Base-by-base conservation (phyloP, 1,140 invertebrate species). In the Neotoxoptera formosana region DNA sequence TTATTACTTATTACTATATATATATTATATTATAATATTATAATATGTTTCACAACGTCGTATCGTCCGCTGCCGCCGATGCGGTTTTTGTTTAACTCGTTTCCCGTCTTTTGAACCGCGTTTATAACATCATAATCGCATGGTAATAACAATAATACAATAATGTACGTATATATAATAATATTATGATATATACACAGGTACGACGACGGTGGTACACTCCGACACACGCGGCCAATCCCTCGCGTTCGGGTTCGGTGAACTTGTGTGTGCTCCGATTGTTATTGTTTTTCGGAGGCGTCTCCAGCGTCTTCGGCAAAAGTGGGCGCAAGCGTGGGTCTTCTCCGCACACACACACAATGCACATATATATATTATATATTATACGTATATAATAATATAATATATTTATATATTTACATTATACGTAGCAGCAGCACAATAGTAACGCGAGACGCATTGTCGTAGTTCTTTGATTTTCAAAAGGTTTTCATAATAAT, bases 231-330 rank as follows among this genome's bases (percentile, higher is more conserved):
- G 23, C 34, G 6, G 36, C 88, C 88, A 48, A 90, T 60, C 88
- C 88, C 36, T 90, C 34, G 41, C 20, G 53, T 60, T 90, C n/a
- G 89, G 89, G 89, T 90, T 90, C 89, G 89, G 53, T 67, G 89
- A 90, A 90, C 89, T 90, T 45, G 25, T 20, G 8, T 48, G 34
- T 30, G 89, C 89, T 90, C 89, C 89, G 53, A 90, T 90, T 90
- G 89, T 90, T 45, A 67, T 90, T 90, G 89, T 45, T 90, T 84
- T 90, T 90, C 56, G 89, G 56, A 90, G 89, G 89, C 89, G 89
- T 53, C 51, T 53, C 51, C 51, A 53, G 21, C 20, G 20, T 90
- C 36, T 90, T 36, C 36, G 2, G 36, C 14, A 90, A 60, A 56
- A 90, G 89, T 90, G 89, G 89, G 89, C 89, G 89, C 51, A 41